A percentile compares a stretch with the other conserved stretches of the same genome.
Evolutionary conservation across 2,113 vertebrate species (phyloP).

Genomic region (Chamaea fasciata): DNA sequence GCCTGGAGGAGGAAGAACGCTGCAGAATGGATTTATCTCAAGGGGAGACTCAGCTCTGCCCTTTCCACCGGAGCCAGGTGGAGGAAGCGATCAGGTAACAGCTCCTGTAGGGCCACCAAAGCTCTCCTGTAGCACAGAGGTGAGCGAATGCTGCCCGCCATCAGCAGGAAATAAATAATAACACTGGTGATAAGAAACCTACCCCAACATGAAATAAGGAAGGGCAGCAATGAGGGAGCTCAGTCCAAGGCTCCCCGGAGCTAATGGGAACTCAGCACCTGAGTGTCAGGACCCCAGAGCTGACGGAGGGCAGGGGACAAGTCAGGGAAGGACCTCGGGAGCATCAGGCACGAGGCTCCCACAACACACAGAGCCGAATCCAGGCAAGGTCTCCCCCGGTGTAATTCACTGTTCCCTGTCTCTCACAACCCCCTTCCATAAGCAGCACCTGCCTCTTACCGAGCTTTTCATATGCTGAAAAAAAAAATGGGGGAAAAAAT

Average conservation of each 20-base stretch:
- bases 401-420: neutral
- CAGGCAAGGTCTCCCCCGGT: neutral
- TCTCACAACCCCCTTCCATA: neutral
- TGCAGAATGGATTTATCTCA: neutral
- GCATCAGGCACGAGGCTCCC: neutral
- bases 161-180: neutral
- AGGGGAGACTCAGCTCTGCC: neutral
- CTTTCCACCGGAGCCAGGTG: neutral
- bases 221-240: neutral
- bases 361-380: neutral
- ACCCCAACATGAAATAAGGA: neutral
- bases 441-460: neutral
- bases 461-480: neutral
- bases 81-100: neutral
- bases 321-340: neutral
- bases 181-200: neutral
- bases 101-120: neutral
- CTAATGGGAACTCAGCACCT: rapidly evolving
- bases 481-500: neutral
- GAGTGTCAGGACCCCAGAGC: neutral
- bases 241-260: neutral
- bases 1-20: neutral
- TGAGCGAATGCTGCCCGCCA: neutral
- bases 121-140: neutral
- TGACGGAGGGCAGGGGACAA: neutral